A percentile compares a stretch with the other conserved stretches of the same genome.
Conservation (phyloP, 1,140 invertebrate genomes). For the Drosophila equinoxialis region DNA sequence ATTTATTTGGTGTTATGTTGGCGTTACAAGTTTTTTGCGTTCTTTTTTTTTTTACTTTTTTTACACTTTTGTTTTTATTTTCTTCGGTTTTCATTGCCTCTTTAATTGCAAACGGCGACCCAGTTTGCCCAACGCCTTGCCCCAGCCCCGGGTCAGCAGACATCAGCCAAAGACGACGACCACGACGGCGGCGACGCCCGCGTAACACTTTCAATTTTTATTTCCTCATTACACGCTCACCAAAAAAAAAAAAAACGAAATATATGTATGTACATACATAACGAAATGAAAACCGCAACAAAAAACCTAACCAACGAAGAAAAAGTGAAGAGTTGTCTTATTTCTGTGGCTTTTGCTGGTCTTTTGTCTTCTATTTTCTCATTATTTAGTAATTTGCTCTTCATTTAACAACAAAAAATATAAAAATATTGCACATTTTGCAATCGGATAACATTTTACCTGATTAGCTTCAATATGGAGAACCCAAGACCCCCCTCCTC, state of each 20-base stretch:
- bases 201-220: conserved; percentile 76
- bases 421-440: conserved; percentile 48
- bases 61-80: conserved; percentile 24
- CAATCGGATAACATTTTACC: conserved; percentile 28
- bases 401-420: conserved; percentile 23
- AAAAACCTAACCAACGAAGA: conserved; percentile 16
- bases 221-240: conserved; percentile 69
- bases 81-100: conserved; percentile 63
- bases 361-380: conserved; percentile 51
- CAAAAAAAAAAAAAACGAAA: conserved; percentile 33
- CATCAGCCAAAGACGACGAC: conserved; percentile 36
- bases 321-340: conserved; percentile 60
- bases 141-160: conserved; percentile 60
- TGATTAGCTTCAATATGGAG: conserved; percentile 42
- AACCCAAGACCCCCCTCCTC: neutral
- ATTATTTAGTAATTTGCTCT: conserved; percentile 45
- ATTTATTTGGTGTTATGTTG: conserved; percentile 58
- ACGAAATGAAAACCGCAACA: conserved; percentile 38
- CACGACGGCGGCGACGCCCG: conserved; percentile 47
- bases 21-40: conserved; percentile 11
- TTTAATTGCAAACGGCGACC: conserved; percentile 73
- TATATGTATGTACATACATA: conserved; percentile 23
- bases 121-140: conserved; percentile 43
- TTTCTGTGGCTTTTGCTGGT: conserved; percentile 22
- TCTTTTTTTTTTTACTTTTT: conserved; percentile 26